Percentiles rank a stretch among this genome's conserved stretches.
These are phyloP conservation scores for Thinocorus orbignyianus DNA, from an alignment of 2,113 vertebrate genomes.

Conservation along the genomic window DNA sequence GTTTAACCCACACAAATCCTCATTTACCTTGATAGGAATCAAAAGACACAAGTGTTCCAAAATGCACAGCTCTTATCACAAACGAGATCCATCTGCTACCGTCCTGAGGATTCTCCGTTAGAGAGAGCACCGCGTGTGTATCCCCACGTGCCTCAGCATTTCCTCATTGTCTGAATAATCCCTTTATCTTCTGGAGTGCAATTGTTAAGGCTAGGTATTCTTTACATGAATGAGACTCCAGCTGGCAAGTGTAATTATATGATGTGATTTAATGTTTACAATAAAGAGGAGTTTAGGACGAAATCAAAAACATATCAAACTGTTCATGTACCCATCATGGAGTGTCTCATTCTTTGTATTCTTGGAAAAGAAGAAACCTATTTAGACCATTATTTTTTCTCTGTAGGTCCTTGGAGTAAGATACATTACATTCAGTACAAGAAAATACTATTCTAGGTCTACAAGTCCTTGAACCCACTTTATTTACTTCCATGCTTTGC, in stretches of 20 bases:
- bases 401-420: neutral
- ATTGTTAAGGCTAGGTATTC: neutral
- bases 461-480: neutral
- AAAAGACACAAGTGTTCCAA: neutral
- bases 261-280: neutral
- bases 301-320: neutral
- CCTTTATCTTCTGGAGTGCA: neutral
- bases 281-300: neutral
- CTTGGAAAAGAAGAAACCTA: neutral
- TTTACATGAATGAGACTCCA: neutral
- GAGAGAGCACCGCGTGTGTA: neutral
- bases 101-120: neutral
- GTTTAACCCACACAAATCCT: neutral
- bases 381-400: neutral
- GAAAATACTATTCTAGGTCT: neutral
- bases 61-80: neutral
- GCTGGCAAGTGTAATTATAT: neutral
- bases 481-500: neutral
- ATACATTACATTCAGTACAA: neutral
- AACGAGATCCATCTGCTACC: neutral
- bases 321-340: neutral
- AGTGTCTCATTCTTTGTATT: neutral
- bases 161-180: neutral
- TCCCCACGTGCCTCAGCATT: neutral
- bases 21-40: neutral